Conservation (phyloP, 2,113 vertebrate species). For the Scartelaos histophorus region DNA sequence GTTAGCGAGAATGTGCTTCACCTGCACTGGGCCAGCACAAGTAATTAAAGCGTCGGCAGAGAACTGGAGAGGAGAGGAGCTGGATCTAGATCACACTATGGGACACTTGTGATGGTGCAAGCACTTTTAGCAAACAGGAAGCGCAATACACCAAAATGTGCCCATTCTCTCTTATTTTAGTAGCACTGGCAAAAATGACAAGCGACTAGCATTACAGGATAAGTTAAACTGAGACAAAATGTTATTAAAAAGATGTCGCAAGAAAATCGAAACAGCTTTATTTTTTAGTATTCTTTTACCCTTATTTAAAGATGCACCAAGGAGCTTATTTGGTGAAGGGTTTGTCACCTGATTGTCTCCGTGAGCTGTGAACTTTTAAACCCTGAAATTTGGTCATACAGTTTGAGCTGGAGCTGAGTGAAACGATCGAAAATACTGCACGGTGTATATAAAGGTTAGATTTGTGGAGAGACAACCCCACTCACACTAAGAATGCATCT, state of each 20-base stretch:
- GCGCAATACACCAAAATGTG: slow-evolving; percentile 25
- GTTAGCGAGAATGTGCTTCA: slow-evolving; percentile 66
- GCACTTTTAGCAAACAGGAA: slow-evolving; percentile 39
- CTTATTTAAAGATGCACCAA: too few species aligned
- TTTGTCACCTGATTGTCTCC: too few species aligned
- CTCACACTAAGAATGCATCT: too few species aligned
- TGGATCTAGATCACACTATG: slow-evolving; percentile 53
- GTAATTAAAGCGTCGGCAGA: slow-evolving; percentile 60
- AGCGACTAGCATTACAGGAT: not conserved
- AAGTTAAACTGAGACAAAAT: not conserved
- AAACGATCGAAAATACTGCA: too few species aligned
- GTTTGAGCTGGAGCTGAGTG: too few species aligned
- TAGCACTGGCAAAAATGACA: not conserved
- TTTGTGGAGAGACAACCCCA: too few species aligned
- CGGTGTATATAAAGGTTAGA: too few species aligned
- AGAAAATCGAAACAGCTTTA: slow-evolving; percentile 12
- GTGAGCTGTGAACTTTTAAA: too few species aligned
- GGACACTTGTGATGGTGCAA: slow-evolving; percentile 39
- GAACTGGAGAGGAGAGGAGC: slow-evolving; percentile 27
- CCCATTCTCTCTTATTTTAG: slow-evolving; percentile 5
- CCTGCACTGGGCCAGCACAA: slow-evolving; percentile 65
- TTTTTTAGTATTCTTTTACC: not conserved
- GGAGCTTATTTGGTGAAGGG: too few species aligned
- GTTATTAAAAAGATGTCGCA: not conserved
- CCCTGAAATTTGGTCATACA: too few species aligned